Evolutionary conservation across 2,888 invertebrate species (phyloP), one percentile per base, ranked within the genome.

Genomic region (Pterostichus madidus): DNA sequence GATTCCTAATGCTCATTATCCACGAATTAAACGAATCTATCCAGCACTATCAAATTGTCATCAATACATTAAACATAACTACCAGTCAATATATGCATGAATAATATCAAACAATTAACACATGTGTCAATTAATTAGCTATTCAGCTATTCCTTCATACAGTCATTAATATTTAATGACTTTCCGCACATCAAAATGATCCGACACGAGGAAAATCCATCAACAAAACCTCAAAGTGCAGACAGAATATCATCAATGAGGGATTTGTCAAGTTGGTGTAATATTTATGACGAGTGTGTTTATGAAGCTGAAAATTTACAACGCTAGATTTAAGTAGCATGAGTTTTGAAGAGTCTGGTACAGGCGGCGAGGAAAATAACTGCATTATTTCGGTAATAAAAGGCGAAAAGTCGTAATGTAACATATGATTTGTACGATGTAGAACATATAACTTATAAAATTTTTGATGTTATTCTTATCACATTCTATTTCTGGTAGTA

Each of bases 371-470:
- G 8, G 56, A 17, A 15, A 15, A 5, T 17, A 59, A 59, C 11
- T 59, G n/a, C 31, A 31, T 59, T 59, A 59, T 59, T 24, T n/a
- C 31, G 24, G 17, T n/a, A 59, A 31, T 59, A 59, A 59, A 59
- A 49, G 49, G 31, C 31, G 31, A 59, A 17, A 17, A 31, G n/a
- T 59, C 8, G 31, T 59, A 59, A 59, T 11, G 24, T 49, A 49
- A 13, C n/a, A 49, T 49, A n/a, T 59, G 59, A 59, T 56, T 56
- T 56, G 15, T 56, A 8, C 15, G 8, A 8, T 31, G 31, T 24
- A 31, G 31, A 59, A 49, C 49, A 49, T 49, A 13, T 5, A 31
- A 10, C 59, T 59, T 59, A 15, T 59, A 59, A 59, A 59, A 31
- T 8, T 31, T 11, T 59, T 59, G 11, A 59, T 59, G 59, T 59